These are phyloP conservation scores for Mactromeris polynyma DNA, from an alignment of 2,888 invertebrate genomes.

Conservation along the genomic window DNA sequence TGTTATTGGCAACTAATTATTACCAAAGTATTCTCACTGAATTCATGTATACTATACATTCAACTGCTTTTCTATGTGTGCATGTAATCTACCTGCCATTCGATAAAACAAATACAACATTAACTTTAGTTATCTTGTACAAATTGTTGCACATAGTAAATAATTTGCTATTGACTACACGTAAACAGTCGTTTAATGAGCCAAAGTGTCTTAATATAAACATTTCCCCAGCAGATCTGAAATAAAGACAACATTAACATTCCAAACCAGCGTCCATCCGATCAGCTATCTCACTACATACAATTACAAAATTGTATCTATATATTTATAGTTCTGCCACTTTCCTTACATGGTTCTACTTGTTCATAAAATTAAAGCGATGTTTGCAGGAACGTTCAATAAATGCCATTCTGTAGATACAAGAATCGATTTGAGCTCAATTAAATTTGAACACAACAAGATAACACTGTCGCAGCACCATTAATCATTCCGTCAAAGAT, in stretches of 20 bases:
- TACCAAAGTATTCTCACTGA: too few species aligned
- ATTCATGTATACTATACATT: too few species aligned
- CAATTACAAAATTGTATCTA: not conserved
- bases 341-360: not conserved
- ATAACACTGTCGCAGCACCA: not conserved
- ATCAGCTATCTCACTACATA: not conserved
- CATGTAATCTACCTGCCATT: too few species aligned
- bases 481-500: constrained; percentile 26
- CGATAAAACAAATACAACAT: too few species aligned
- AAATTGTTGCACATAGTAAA: too few species aligned
- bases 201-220: too few species aligned
- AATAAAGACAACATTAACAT: not conserved
- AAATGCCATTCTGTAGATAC: not conserved
- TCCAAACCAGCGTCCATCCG: not conserved
- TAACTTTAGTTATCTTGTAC: too few species aligned
- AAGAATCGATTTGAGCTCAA: not conserved
- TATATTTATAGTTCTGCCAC: not conserved
- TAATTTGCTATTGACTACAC: too few species aligned
- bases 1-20: too few species aligned
- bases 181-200: too few species aligned
- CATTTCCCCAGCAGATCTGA: too few species aligned
- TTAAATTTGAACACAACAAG: not conserved
- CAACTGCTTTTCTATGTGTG: too few species aligned
- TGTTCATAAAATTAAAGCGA: not conserved
- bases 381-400: not conserved